These are phyloP conservation scores for Rhopalosiphum padi DNA, from an alignment of 1,140 invertebrate species.

Conservation along the genomic window DNA sequence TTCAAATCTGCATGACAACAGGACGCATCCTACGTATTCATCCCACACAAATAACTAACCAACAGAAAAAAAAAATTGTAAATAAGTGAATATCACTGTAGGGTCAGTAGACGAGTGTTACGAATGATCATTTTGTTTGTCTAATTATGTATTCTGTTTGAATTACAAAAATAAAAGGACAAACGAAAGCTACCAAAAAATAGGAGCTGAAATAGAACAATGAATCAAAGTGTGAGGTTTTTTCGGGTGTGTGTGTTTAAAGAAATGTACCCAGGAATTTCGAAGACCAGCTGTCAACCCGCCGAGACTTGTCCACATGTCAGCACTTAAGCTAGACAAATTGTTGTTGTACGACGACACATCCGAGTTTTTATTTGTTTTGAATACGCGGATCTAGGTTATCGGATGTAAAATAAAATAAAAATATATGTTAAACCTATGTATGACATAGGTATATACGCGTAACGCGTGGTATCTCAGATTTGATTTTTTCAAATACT, in stretches of 20 bases:
- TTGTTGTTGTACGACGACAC: conserved; percentile 39
- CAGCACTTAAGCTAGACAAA: conserved; percentile 57
- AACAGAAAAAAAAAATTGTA: conserved; percentile 19
- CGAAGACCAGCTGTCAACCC: conserved; percentile 49
- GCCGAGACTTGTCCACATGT: conserved; percentile 36
- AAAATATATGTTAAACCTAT: neutral
- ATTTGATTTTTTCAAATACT: neutral
- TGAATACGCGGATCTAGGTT: neutral
- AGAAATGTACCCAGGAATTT: conserved; percentile 34
- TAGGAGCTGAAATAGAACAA: conserved; percentile 18
- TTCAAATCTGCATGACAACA: conserved; percentile 49
- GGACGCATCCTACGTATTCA: conserved; percentile 25
- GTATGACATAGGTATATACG: neutral
- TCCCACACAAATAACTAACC: conserved; percentile 32
- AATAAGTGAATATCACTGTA: conserved; percentile 25
- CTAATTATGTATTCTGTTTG: conserved; percentile 31
- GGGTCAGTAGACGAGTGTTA: neutral
- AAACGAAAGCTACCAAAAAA: conserved; percentile 41
- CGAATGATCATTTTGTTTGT: conserved; percentile 32
- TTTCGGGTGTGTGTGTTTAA: conserved; percentile 40
- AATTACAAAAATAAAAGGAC: conserved; percentile 37
- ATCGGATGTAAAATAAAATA: conserved; percentile 20
- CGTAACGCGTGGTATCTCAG: neutral
- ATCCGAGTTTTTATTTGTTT: conserved; percentile 48
- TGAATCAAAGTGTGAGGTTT: conserved; percentile 50